These are phyloP conservation scores for Macrobrachium rosenbergii DNA, from an alignment of 1,140 invertebrate genomes.

Conservation along the genomic window DNA sequence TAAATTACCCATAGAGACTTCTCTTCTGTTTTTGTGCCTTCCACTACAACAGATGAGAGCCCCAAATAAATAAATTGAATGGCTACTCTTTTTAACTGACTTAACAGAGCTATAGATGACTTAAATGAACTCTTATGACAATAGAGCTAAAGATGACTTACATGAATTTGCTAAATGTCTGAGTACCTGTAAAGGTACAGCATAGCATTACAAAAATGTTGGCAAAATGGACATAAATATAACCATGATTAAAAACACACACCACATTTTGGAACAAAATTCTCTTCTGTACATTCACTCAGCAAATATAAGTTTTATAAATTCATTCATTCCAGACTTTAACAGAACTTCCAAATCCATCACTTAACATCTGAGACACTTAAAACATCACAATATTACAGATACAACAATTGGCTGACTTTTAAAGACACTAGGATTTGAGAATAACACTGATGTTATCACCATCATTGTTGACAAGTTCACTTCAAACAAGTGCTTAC, in stretches of 20 bases:
- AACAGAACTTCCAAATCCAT: conserved; percentile 45
- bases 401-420: conserved; percentile 58
- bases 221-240: conserved; percentile 7
- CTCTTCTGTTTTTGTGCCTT: background rate
- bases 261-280: conserved; percentile 23
- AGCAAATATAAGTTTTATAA: conserved; percentile 40
- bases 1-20: background rate
- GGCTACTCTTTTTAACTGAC: too few relatives aligned
- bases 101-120: too few relatives aligned
- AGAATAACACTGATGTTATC: conserved; percentile 33
- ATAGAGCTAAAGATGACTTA: too few relatives aligned
- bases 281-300: conserved; percentile 13
- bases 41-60: too few relatives aligned
- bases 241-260: conserved; percentile 20
- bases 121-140: too few relatives aligned
- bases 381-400: conserved; percentile 59
- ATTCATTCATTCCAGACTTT: conserved; percentile 37
- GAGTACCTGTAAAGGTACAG: too few relatives aligned
- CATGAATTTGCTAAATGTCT: too few relatives aligned
- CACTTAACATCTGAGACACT: conserved; percentile 48
- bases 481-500: conserved; percentile 11
- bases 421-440: conserved; percentile 59
- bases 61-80: too few relatives aligned
- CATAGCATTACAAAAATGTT: too few relatives aligned
- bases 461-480: conserved; percentile 23